Conservation (phyloP, 2,797 vertebrate genomes). For the Pseudochaenichthys georgianus region DNA sequence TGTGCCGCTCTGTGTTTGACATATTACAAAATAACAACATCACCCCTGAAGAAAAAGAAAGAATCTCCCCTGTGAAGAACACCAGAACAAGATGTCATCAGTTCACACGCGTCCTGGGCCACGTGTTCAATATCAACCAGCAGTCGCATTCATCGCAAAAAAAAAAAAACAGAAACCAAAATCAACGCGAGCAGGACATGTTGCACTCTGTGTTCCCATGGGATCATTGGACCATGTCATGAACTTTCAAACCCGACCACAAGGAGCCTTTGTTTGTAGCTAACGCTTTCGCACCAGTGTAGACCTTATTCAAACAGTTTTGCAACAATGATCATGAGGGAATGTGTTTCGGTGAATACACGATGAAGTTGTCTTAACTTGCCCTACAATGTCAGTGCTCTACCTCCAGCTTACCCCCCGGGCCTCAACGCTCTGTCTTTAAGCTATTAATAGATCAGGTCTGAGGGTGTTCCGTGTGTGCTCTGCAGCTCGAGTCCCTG, state of each 20-base stretch:
- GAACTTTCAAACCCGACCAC: neutral
- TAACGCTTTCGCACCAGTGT: neutral
- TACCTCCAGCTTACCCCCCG: neutral
- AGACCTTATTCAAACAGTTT: neutral
- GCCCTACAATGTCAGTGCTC: neutral
- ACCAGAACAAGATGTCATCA: constrained; percentile 13
- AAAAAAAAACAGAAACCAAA: neutral
- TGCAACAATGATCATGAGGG: neutral
- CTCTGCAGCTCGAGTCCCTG: constrained; percentile 29
- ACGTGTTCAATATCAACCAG: neutral
- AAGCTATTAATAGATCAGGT: constrained; percentile 59
- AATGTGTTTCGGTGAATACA: neutral
- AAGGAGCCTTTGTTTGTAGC: neutral
- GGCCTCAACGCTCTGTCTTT: constrained; percentile 37
- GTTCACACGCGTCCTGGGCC: neutral
- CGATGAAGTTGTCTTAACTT: neutral
- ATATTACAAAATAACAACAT: constrained; percentile 4
- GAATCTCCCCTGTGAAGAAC: constrained; percentile 1
- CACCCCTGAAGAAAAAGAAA: neutral
- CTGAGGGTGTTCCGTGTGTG: constrained; percentile 15
- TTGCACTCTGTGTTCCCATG: neutral
- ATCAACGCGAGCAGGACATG: neutral
- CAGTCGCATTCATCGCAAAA: neutral
- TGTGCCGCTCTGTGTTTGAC: constrained; percentile 28
- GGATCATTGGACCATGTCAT: neutral